A percentile compares a stretch with the other conserved stretches of the same genome.
Evolutionary conservation across 2,888 invertebrate genomes (phyloP).

Genomic region (Zaprionus lineosus): DNA sequence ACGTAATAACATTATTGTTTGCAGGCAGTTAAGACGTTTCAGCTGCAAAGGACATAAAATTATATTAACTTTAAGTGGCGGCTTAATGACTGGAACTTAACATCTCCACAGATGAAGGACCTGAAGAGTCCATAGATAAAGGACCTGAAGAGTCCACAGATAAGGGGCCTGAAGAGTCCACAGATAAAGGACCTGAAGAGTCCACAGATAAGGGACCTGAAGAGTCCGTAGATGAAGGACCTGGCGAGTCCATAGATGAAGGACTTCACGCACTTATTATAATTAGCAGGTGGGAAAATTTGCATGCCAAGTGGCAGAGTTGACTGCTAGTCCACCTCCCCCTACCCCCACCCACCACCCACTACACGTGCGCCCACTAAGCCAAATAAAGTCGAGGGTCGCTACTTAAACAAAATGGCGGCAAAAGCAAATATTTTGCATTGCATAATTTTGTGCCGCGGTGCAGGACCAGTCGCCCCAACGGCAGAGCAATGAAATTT

Average conservation of each 20-base stretch:
- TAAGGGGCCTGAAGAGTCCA: no score
- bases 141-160: constrained; percentile 9
- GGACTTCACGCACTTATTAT: constrained; percentile 37
- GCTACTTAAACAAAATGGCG: constrained; percentile 57
- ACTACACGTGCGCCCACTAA: no score
- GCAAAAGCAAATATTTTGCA: constrained; percentile 59
- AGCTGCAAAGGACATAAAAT: constrained; percentile 28
- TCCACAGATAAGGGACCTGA: no score
- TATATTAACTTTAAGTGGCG: constrained; percentile 25
- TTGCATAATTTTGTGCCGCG: constrained; percentile 70
- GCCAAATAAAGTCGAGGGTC: constrained; percentile 32
- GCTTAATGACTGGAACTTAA: constrained; percentile 15
- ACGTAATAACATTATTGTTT: constrained; percentile 13
- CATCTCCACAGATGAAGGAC: constrained; percentile 22
- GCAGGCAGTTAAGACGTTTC: constrained; percentile 14
- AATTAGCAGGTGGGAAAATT: constrained; percentile 50
- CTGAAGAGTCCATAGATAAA: constrained; percentile 23
- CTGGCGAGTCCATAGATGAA: constrained; percentile 5
- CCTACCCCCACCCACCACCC: no score
- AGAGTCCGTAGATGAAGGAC: constrained; percentile 23
- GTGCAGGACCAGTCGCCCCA: no score
- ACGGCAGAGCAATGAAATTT: constrained; percentile 63
- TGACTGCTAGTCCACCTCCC: no score
- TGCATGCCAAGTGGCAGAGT: constrained; percentile 24
- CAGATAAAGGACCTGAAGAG: constrained; percentile 22